Conservation (phyloP, 2,888 invertebrate genomes). For the Drosophila parthenogenetica region DNA sequence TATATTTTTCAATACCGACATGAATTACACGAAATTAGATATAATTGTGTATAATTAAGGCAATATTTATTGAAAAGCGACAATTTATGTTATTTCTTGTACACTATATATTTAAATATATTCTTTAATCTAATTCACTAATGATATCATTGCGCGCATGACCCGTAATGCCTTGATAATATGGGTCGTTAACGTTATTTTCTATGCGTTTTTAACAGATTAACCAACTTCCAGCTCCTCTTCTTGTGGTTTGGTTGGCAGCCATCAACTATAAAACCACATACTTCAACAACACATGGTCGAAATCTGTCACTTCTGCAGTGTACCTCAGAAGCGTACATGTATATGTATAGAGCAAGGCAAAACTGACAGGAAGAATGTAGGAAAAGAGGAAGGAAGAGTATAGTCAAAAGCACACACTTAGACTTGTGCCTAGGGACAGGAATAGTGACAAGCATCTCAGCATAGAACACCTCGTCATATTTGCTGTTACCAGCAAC, state of each 20-base stretch:
- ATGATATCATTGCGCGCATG: no score
- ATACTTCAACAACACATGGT: constrained; percentile 46
- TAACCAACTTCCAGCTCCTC: constrained; percentile 29
- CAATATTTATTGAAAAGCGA: no score
- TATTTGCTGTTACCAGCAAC: constrained; percentile 41
- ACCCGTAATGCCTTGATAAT: constrained; percentile 46
- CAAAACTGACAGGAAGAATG: no score
- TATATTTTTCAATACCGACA: no score
- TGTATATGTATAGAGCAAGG: no score
- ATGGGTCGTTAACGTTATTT: constrained; percentile 65
- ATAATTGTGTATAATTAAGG: no score
- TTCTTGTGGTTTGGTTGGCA: constrained; percentile 31
- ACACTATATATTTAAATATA: neutral
- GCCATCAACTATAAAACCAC: constrained; percentile 56
- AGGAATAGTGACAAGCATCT: constrained; percentile 11
- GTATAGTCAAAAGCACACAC: constrained; percentile 16
- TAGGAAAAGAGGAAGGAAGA: neutral
- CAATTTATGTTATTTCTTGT: neutral
- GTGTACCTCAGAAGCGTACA: neutral
- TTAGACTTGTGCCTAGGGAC: constrained; percentile 22
- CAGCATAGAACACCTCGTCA: constrained; percentile 15
- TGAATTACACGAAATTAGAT: no score
- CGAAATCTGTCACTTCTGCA: constrained; percentile 66
- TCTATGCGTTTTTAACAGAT: constrained; percentile 55
- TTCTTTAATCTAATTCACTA: no score